A percentile compares a stretch with the other conserved stretches of the same genome.
phyloP scores from a whole-genome alignment of 2,113 vertebrate genomes.

The Pteruthius melanotis region DNA sequence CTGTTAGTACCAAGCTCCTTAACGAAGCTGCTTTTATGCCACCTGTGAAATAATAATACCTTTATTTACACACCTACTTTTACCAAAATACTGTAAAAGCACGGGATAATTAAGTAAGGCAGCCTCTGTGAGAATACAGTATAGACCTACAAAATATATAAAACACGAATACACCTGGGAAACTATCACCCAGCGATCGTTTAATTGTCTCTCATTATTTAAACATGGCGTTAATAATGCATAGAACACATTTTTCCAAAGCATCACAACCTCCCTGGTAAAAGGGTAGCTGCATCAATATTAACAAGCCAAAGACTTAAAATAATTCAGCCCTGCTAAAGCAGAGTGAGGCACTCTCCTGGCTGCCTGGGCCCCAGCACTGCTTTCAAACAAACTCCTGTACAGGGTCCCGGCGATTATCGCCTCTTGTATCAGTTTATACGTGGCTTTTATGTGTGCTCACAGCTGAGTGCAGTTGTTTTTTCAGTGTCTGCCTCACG shows the following conservation, averaged over 20 bases:
- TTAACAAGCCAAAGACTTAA: slow-evolving; percentile 4
- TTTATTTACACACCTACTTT: slow-evolving; percentile 26
- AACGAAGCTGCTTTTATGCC: slow-evolving; percentile 35
- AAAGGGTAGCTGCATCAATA: slow-evolving; percentile 18
- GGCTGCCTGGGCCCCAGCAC: background rate
- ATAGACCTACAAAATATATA: background rate
- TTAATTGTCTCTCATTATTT: slow-evolving; percentile 33
- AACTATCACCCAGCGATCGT: background rate
- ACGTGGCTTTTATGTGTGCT: background rate
- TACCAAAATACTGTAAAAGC: slow-evolving; percentile 32
- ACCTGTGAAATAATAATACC: slow-evolving; percentile 37
- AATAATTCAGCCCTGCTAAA: background rate
- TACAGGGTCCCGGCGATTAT: background rate
- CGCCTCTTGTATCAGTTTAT: background rate
- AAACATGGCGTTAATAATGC: slow-evolving; percentile 16
- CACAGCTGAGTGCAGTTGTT: slow-evolving; percentile 17
- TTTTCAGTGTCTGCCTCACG: slow-evolving; percentile 23
- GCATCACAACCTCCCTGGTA: background rate
- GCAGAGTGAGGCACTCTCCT: background rate
- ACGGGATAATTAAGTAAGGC: background rate
- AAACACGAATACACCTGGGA: background rate
- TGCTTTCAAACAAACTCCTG: background rate
- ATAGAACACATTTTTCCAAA: background rate
- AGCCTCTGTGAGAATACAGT: background rate
- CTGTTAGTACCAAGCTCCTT: slow-evolving; percentile 57